Percentiles rank a stretch among this genome's conserved stretches.
Conservation (phyloP, 23 tunicate species). For the Trididemnum clinides region DNA sequence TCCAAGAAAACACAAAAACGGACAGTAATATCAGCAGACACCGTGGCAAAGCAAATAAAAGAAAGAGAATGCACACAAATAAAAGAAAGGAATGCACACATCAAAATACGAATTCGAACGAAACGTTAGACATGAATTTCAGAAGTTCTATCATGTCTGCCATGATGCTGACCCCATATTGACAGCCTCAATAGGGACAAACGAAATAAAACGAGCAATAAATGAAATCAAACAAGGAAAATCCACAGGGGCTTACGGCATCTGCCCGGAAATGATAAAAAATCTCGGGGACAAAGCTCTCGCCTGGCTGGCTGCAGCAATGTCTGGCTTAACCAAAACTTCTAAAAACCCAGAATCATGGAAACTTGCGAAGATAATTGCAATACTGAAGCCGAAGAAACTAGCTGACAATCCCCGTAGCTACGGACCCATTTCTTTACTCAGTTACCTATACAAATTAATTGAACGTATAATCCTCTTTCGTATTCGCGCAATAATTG, state of each 20-base stretch:
- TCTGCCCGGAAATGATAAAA: no score
- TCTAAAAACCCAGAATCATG: not conserved
- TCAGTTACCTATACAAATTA: not conserved
- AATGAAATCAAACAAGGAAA: no score
- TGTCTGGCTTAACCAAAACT: not conserved
- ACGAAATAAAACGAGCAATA: no score
- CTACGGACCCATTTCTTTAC: not conserved
- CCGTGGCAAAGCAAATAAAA: no score
- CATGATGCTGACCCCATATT: not conserved
- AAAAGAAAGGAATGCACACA: not conserved
- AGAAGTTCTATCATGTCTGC: not conserved
- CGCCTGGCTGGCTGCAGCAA: not conserved
- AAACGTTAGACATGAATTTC: not conserved
- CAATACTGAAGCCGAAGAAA: no score
- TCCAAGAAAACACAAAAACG: no score
- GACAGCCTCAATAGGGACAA: not conserved
- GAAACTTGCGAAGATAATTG: not conserved
- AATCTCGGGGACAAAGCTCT: no score
- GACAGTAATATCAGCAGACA: no score
- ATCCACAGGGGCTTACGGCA: no score
- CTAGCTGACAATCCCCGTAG: not conserved
- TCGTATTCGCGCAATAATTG: no score
- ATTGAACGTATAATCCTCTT: no score
- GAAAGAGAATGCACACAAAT: not conserved
- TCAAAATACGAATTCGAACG: not conserved